These are phyloP conservation scores for Chrysolina haemoptera DNA, from an alignment of 2,888 invertebrate species.

Conservation along the genomic window DNA sequence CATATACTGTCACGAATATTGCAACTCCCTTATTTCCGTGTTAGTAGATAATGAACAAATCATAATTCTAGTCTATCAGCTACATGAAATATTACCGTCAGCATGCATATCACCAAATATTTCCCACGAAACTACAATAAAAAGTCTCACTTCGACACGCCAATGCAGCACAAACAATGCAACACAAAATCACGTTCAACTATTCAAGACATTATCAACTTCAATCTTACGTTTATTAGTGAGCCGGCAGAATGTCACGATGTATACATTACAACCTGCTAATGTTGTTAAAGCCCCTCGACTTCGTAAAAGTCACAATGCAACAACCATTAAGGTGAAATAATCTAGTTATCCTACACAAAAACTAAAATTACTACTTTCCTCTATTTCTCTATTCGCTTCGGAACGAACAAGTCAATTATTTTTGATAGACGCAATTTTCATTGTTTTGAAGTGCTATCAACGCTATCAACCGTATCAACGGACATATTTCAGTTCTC, in stretches of 20 bases:
- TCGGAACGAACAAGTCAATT: not conserved
- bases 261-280: conserved; percentile 50
- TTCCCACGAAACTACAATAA: not conserved
- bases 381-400: not conserved
- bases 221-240: conserved; percentile 1
- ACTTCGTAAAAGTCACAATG: conserved; percentile 50
- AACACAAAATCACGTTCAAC: not conserved
- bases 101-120: not conserved
- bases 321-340: conserved; percentile 50
- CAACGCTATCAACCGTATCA: not conserved
- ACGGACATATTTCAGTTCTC: not conserved
- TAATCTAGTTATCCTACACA: conserved; percentile 49
- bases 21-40: too few relatives aligned
- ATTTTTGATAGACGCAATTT: not conserved
- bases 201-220: not conserved
- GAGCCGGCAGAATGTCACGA: conserved; percentile 44
- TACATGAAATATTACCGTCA: not conserved
- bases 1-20: too few relatives aligned
- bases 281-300: conserved; percentile 51
- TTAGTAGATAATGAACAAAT: too few relatives aligned
- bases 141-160: not conserved
- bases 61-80: too few relatives aligned
- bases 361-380: not conserved
- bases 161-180: not conserved
- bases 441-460: not conserved